Evolutionary conservation across 2,888 invertebrate genomes (phyloP).

Genomic region (Exocentrus adspersus): DNA sequence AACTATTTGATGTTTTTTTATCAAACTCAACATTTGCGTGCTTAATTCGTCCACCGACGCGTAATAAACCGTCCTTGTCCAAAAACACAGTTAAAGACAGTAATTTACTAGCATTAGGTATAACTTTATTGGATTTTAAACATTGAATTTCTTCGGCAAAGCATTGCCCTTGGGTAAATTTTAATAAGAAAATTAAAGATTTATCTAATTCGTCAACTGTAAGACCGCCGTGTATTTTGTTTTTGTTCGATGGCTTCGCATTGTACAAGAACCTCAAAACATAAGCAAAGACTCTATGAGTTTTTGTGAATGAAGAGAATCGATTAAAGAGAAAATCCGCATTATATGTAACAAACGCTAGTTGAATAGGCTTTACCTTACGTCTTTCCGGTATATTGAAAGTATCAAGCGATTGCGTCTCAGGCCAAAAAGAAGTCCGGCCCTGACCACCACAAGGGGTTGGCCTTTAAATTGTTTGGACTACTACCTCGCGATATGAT

Average conservation of each 20-base stretch:
- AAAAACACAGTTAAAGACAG: not conserved
- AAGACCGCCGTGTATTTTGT: not conserved
- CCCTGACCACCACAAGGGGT: not conserved
- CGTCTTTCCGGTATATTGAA: not conserved
- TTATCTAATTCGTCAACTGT: not conserved
- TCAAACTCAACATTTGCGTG: not conserved
- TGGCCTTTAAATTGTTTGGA: not conserved
- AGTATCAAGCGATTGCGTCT: too few relatives aligned
- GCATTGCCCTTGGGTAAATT: not conserved
- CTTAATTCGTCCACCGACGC: not conserved
- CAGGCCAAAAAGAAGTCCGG: too few relatives aligned
- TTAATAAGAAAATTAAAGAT: not conserved
- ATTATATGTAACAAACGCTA: not conserved
- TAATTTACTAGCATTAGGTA: not conserved
- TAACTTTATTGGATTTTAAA: not conserved
- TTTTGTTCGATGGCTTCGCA: not conserved
- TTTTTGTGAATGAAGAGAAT: not conserved
- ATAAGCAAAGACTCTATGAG: not conserved
- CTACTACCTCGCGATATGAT: not conserved
- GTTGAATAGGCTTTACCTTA: not conserved
- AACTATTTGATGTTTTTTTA: not conserved
- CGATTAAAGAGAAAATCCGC: not conserved
- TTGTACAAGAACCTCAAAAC: not conserved
- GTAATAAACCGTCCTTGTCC: not conserved
- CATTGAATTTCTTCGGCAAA: not conserved